phyloP scores from a whole-genome alignment of 2,113 vertebrate genomes.

The Salvator merianae region DNA sequence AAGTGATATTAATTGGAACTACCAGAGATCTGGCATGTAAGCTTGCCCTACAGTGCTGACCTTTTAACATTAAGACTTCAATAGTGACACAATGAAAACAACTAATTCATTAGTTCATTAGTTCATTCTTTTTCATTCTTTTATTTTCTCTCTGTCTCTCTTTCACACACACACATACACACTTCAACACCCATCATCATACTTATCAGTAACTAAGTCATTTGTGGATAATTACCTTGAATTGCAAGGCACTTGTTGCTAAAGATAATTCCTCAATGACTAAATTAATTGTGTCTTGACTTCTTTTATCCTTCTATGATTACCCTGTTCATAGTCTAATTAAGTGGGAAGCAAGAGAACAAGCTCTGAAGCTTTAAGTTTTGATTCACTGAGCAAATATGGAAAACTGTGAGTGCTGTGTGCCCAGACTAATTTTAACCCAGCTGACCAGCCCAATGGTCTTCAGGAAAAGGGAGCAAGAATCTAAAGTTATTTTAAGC shows the following conservation, averaged over 20 bases:
- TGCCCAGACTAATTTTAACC: background rate
- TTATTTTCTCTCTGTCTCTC: no score
- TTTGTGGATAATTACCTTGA: conserved; percentile 9
- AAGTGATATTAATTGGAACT: background rate
- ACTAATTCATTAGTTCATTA: background rate
- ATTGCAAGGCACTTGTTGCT: background rate
- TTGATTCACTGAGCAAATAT: background rate
- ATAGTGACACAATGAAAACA: background rate
- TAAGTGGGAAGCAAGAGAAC: conserved; percentile 21
- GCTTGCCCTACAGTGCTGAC: background rate
- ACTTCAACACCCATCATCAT: background rate
- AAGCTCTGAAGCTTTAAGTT: background rate
- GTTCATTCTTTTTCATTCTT: background rate
- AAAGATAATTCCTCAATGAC: conserved; percentile 17
- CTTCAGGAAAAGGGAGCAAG: background rate
- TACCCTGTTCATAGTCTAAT: background rate
- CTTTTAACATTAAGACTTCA: conserved; percentile 6
- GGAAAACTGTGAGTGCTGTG: background rate
- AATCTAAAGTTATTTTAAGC: background rate
- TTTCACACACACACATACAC: background rate
- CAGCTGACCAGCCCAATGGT: background rate
- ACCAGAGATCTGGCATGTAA: background rate
- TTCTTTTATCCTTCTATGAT: conserved; percentile 4
- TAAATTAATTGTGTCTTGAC: conserved; percentile 18
- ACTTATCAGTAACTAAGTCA: conserved; percentile 6